A percentile compares a stretch with the other conserved stretches of the same genome.
Evolutionary conservation across 2,797 vertebrate species (phyloP).

Genomic region (Gallirallus australis): DNA sequence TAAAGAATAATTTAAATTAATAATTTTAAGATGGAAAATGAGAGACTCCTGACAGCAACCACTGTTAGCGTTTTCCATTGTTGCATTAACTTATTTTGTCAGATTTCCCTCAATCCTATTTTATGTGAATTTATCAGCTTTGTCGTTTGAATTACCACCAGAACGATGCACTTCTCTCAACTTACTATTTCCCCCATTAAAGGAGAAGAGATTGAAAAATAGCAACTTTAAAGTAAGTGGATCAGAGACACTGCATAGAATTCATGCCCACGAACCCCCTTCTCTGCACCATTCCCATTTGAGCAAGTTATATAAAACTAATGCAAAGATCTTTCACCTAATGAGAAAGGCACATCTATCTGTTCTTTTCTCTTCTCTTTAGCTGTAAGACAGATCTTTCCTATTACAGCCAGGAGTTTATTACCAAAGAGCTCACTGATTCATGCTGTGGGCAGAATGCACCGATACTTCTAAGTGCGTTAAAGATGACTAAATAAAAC

Average conservation of each 20-base stretch:
- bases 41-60: background rate
- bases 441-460: background rate
- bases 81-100: background rate
- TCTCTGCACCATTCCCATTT: background rate
- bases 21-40: background rate
- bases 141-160: background rate
- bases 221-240: constrained; percentile 21
- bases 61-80: background rate
- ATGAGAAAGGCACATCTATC: constrained; percentile 33
- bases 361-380: background rate
- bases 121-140: background rate
- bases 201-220: background rate
- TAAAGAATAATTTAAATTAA: background rate
- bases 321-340: constrained; percentile 25
- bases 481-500: background rate
- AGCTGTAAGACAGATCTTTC: background rate
- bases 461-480: background rate
- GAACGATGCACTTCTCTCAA: background rate
- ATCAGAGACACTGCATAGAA: constrained; percentile 60
- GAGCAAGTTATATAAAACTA: background rate
- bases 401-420: background rate
- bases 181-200: background rate
- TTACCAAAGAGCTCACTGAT: background rate
- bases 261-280: background rate
- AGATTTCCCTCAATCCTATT: background rate